These are phyloP conservation scores for Acropternis orthonyx DNA, from an alignment of 2,797 vertebrate genomes.

Conservation along the genomic window DNA sequence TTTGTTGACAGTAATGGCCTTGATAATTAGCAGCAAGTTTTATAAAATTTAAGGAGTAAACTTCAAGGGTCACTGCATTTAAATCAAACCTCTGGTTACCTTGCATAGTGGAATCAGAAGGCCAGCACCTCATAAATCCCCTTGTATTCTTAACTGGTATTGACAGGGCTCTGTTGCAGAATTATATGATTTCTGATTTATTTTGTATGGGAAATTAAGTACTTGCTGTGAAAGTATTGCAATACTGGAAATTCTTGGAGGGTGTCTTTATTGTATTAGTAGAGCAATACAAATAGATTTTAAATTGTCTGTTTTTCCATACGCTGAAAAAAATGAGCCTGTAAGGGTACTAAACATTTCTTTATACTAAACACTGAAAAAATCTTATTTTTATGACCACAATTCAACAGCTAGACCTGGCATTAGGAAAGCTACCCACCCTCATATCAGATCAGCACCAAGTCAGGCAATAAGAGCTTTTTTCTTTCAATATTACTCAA, in stretches of 20 bases:
- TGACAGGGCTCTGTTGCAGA: slow-evolving; percentile 22
- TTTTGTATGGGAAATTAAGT: slow-evolving; percentile 19
- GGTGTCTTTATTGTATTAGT: slow-evolving; percentile 37
- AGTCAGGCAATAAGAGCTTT: neutral
- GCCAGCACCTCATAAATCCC: slow-evolving; percentile 35
- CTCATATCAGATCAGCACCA: neutral
- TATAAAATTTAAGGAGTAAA: slow-evolving; percentile 38
- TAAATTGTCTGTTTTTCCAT: neutral
- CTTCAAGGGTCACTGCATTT: slow-evolving; percentile 31
- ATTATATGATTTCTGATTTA: slow-evolving; percentile 47
- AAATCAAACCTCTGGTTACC: slow-evolving; percentile 34
- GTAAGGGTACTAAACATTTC: neutral
- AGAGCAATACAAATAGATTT: neutral
- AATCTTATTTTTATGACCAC: slow-evolving; percentile 12
- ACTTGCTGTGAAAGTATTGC: neutral
- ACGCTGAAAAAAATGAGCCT: neutral
- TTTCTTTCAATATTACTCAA: neutral
- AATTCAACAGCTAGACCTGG: neutral
- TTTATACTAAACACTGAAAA: neutral
- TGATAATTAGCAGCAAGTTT: slow-evolving; percentile 53
- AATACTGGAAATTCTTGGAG: slow-evolving; percentile 37
- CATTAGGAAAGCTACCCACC: neutral
- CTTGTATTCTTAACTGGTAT: slow-evolving; percentile 25
- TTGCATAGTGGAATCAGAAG: neutral
- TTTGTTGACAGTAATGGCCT: slow-evolving; percentile 33